phyloP scores from a whole-genome alignment of 2,888 invertebrate species.

The Crossocerus cetratus region DNA sequence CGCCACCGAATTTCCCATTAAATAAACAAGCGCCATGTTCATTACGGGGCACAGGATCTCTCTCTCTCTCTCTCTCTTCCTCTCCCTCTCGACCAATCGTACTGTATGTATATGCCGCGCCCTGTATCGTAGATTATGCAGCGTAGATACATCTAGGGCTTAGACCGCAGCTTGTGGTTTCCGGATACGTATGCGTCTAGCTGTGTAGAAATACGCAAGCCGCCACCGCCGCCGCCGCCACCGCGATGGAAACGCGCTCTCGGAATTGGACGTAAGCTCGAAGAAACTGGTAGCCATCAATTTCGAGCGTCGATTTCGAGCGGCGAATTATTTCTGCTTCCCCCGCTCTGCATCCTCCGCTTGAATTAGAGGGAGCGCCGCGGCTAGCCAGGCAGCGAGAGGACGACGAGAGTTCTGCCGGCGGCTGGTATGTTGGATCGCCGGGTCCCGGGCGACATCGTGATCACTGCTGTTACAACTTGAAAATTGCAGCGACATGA shows the following conservation, averaged over 20 bases:
- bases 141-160: constrained; percentile 68
- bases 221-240: constrained; percentile 15
- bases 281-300: neutral
- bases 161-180: constrained; percentile 68
- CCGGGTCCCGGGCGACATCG: too few species aligned
- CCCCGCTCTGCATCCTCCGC: neutral
- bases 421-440: neutral
- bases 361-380: neutral
- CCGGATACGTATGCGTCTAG: constrained; percentile 45
- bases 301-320: neutral
- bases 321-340: constrained; percentile 1
- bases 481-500: too few species aligned
- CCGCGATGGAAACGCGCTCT: constrained; percentile 25
- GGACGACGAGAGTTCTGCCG: neutral
- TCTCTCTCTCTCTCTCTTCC: constrained; percentile 32
- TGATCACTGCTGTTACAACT: too few species aligned
- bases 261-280: constrained; percentile 6
- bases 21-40: constrained; percentile 77
- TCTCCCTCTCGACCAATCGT: constrained; percentile 50
- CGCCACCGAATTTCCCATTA: constrained; percentile 77
- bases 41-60: constrained; percentile 66
- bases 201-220: constrained; percentile 19
- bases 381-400: too few species aligned
- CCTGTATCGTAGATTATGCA: constrained; percentile 57
- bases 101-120: constrained; percentile 53